These are phyloP conservation scores for Podarcis raffonei DNA, from an alignment of 2,113 vertebrate genomes.

Conservation along the genomic window DNA sequence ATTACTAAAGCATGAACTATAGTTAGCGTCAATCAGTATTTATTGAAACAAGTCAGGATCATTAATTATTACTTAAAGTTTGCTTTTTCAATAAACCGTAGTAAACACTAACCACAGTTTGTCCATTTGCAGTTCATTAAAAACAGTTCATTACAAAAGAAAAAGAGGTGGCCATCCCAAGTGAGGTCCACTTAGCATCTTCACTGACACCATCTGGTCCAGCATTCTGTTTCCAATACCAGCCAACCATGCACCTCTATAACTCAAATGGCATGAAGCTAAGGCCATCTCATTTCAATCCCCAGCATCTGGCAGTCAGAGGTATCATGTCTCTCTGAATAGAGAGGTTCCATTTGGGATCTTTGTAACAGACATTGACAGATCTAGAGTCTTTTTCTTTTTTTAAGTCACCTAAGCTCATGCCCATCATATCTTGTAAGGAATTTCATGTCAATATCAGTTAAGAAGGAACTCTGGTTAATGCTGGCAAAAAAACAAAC, in stretches of 20 bases:
- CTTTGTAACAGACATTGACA: too few species aligned
- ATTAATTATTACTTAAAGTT: background rate
- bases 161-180: too few species aligned
- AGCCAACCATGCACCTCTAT: too few species aligned
- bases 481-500: too few species aligned
- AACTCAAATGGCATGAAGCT: background rate
- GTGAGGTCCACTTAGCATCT: too few species aligned
- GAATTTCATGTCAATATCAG: background rate
- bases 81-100: background rate
- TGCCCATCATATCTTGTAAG: background rate
- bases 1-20: too few species aligned
- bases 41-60: background rate
- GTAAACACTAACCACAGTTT: background rate
- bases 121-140: background rate
- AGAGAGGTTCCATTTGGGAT: background rate
- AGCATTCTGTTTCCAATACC: background rate
- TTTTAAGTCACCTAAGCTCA: background rate
- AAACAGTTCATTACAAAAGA: background rate
- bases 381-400: too few species aligned
- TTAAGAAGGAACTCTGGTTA: too few species aligned
- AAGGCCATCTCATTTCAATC: background rate
- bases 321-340: background rate
- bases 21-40: too few species aligned
- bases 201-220: too few species aligned
- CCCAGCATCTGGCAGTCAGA: background rate